phyloP scores from a whole-genome alignment of 2,797 vertebrate species.

The Labeo calbasu region DNA sequence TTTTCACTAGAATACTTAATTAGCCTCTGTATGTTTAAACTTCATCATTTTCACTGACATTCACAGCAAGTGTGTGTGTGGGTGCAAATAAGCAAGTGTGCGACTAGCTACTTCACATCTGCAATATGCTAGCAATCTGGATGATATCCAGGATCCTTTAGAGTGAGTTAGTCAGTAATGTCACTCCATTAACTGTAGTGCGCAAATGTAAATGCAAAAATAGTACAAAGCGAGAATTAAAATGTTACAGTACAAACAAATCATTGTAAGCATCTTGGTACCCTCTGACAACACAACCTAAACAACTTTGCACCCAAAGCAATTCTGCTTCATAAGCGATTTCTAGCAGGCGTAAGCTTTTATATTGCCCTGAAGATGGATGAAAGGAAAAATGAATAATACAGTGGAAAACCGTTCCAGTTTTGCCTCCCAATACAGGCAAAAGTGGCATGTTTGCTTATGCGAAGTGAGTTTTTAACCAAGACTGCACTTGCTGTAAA shows the following conservation, averaged over 20 bases:
- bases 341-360: neutral
- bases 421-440: slow-evolving; percentile 8
- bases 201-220: neutral
- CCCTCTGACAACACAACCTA: neutral
- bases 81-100: neutral
- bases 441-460: slow-evolving; percentile 36
- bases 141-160: slow-evolving; percentile 9
- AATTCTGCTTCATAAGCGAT: slow-evolving; percentile 4
- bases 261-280: neutral
- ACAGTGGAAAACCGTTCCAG: slow-evolving; percentile 22
- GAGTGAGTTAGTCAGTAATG: slow-evolving; percentile 16
- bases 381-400: slow-evolving; percentile 28
- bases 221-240: neutral
- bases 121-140: slow-evolving; percentile 24
- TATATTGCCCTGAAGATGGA: neutral
- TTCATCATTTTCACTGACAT: neutral
- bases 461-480: slow-evolving; percentile 22
- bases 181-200: slow-evolving; percentile 16
- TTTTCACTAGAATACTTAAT: slow-evolving; percentile 11
- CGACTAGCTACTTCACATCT: neutral
- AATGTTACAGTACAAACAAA: neutral
- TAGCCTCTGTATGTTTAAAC: slow-evolving; percentile 4
- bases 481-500: slow-evolving; percentile 20
- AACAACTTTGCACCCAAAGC: neutral
- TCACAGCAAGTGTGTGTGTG: neutral